Evolutionary conservation across 1,140 invertebrate species (phyloP).

Genomic region (Bombus balteatus): DNA sequence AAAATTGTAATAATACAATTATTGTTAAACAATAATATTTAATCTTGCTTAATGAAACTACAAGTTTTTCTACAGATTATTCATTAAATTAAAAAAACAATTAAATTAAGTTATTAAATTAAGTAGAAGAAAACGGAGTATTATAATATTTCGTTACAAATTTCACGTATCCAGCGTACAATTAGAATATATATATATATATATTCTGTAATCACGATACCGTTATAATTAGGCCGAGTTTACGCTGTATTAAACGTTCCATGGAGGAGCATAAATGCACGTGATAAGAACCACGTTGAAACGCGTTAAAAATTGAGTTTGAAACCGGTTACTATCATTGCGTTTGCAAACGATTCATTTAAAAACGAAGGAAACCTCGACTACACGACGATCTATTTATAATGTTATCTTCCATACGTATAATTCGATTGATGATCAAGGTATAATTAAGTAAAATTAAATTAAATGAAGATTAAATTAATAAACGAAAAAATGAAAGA

Average conservation of each 20-base stretch:
- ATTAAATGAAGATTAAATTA: not conserved
- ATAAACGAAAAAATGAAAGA: not conserved
- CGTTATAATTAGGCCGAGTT: constrained; percentile 50
- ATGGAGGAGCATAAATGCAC: not conserved
- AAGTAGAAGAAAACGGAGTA: not conserved
- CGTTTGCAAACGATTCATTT: not conserved
- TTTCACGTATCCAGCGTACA: too few relatives aligned
- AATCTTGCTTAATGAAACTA: not conserved
- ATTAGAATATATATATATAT: constrained; percentile 44
- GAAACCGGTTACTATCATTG: constrained; percentile 24
- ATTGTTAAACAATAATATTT: not conserved
- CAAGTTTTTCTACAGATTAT: not conserved
- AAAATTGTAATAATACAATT: not conserved
- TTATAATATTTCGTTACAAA: not conserved
- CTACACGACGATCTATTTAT: not conserved
- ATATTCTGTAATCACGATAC: constrained; percentile 35
- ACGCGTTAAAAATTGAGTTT: constrained; percentile 10
- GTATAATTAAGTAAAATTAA: not conserved
- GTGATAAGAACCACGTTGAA: not conserved
- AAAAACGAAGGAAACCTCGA: not conserved
- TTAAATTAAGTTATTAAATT: not conserved
- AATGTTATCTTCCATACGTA: not conserved
- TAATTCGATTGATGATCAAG: not conserved
- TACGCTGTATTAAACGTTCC: constrained; percentile 26
- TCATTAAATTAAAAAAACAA: not conserved